A percentile compares a stretch with the other conserved stretches of the same genome.
Conservation (phyloP, 2,797 vertebrate genomes). For the Odontamblyopus lacepedii region DNA sequence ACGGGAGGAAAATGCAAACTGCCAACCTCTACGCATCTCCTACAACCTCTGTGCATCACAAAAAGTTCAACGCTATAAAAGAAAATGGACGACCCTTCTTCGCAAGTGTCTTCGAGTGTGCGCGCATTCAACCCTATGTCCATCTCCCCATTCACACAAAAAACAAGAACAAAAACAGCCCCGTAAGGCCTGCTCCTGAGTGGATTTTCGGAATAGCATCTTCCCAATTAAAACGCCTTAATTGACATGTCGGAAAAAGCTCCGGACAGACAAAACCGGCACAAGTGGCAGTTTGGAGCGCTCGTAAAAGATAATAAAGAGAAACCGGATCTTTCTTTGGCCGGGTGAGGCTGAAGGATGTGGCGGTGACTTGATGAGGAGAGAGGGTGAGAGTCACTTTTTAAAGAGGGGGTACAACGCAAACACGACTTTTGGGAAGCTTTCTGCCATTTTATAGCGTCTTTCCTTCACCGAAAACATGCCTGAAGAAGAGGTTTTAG, state of each 20-base stretch:
- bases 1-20: neutral
- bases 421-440: no score
- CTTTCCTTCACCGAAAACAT: no score
- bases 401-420: no score
- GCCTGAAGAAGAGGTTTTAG: no score
- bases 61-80: neutral
- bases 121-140: conserved; percentile 8
- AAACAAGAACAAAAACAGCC: conserved; percentile 12
- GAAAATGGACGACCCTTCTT: no score
- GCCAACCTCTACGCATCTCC: neutral
- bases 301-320: conserved; percentile 74
- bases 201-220: conserved; percentile 60
- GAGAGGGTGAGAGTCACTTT: conserved; percentile 43
- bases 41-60: neutral
- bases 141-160: conserved; percentile 4
- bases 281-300: conserved; percentile 72
- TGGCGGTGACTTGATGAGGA: conserved; percentile 68
- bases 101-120: neutral
- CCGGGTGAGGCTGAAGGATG: conserved; percentile 65
- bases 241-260: conserved; percentile 71
- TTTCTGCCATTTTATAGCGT: no score
- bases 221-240: conserved; percentile 73
- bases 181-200: conserved; percentile 18
- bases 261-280: conserved; percentile 64
- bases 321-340: conserved; percentile 77